Conservation (phyloP, 2,113 vertebrate species). For the Hiodon tergisus region DNA sequence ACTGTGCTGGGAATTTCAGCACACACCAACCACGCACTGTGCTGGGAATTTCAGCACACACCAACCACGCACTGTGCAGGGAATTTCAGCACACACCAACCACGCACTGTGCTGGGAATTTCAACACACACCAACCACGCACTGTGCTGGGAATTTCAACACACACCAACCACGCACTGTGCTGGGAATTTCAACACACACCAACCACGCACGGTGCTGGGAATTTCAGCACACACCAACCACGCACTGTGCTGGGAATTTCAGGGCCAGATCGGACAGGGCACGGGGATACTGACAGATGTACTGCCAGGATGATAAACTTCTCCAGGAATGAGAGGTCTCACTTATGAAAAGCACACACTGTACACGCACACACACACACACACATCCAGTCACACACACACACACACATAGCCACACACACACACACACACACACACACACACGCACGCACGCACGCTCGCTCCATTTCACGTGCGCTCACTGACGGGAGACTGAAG, state of each 20-base stretch:
- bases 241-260: background rate
- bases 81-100: too few relatives aligned
- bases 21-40: too few relatives aligned
- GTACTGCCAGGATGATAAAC: too few relatives aligned
- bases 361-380: conserved; percentile 14
- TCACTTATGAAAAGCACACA: background rate
- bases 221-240: conserved; percentile 15
- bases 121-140: background rate
- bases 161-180: background rate
- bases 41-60: too few relatives aligned
- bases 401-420: too few relatives aligned
- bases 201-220: conserved; percentile 6
- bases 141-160: background rate
- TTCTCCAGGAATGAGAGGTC: too few relatives aligned
- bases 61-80: too few relatives aligned
- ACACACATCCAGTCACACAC: too few relatives aligned
- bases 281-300: too few relatives aligned
- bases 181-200: background rate
- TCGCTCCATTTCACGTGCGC: conserved; percentile 37
- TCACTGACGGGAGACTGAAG: conserved; percentile 13
- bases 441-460: background rate
- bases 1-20: too few relatives aligned
- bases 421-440: conserved; percentile 1
- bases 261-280: too few relatives aligned
- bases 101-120: too few relatives aligned